Base-by-base conservation (phyloP, 1,140 invertebrate species). In the Trissolcus basalis region DNA sequence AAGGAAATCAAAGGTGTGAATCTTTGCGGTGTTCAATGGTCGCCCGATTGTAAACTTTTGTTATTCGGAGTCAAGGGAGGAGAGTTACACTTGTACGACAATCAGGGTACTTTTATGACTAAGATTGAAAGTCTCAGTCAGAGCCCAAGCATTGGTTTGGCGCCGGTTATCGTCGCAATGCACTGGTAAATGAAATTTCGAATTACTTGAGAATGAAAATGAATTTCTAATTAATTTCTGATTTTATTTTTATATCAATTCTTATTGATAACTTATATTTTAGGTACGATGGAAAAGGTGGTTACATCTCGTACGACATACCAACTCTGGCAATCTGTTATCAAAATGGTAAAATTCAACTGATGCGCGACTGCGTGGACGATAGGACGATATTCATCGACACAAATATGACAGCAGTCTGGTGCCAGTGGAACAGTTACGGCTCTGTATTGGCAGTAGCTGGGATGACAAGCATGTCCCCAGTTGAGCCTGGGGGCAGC, bases 81-180 rank as follows among this genome's bases (percentile, higher is more conserved):
- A 3, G 96, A 99, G 89, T 90, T 98, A 44, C 97, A 99, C 89
- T 87, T 97, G 0, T 99, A 98, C 89, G 97, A 99, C 85, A 94
- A 95, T 84, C 93, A 94, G 83, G 98, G 98, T 61, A 91, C 91
- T 7, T 87, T 87, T 47, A 60, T 89, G 19, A 87, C 80, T 5
- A 87, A 87, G 41, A 76, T 93, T 87, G 83, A 81, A 11, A 80
- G 81, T n/a, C 48, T 83, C 8, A 27, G 36, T 67, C 49, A 45
- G 3, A 69, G 32, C 11, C 45, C 68, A 43, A 59, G 68, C 0
- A 55, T 77, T 10, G 68, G 56, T 7, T 56, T 82, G 11, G 58
- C 81, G 1, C 88, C 85, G 27, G 76, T 85, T 0, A 91, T 98
- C 48, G 92, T 95, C 7, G 92, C 92, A 2, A 89, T 98, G 73